phyloP scores from a whole-genome alignment of 2,888 invertebrate genomes.

The Falcaria lacertinaria region DNA sequence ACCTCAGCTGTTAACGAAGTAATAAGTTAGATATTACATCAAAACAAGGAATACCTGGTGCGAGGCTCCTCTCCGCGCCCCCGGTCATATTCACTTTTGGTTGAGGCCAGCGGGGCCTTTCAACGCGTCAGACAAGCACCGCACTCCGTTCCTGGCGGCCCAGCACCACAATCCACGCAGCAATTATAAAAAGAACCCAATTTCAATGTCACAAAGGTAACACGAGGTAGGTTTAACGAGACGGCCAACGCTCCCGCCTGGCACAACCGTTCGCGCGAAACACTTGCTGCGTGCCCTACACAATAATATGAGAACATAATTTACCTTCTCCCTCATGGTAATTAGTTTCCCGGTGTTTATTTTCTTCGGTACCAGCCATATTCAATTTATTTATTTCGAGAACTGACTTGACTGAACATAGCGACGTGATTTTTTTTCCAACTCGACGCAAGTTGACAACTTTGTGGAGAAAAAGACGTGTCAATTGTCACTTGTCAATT shows the following conservation, averaged over 20 bases:
- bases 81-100: slow-evolving; percentile 61
- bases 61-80: slow-evolving; percentile 60
- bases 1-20: slow-evolving; percentile 35
- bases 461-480: slow-evolving; percentile 51
- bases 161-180: slow-evolving; percentile 74
- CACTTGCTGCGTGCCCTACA: slow-evolving; percentile 60
- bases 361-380: slow-evolving; percentile 76
- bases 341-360: slow-evolving; percentile 72
- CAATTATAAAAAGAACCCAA: slow-evolving; percentile 78
- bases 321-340: slow-evolving; percentile 77
- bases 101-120: slow-evolving; percentile 40
- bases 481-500: slow-evolving; percentile 63
- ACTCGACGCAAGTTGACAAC: slow-evolving; percentile 71
- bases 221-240: slow-evolving; percentile 67
- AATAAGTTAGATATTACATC: slow-evolving; percentile 48
- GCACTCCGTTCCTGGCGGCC: slow-evolving; percentile 54
- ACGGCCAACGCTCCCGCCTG: slow-evolving; percentile 48
- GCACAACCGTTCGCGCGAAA: slow-evolving; percentile 47
- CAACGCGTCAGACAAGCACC: slow-evolving; percentile 43
- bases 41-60: slow-evolving; percentile 68
- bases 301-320: slow-evolving; percentile 69
- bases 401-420: slow-evolving; percentile 76
- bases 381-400: slow-evolving; percentile 75
- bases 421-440: slow-evolving; percentile 73
- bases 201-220: slow-evolving; percentile 76